Conservation (phyloP, 2,113 vertebrate species). For the Onychostoma macrolepis region DNA sequence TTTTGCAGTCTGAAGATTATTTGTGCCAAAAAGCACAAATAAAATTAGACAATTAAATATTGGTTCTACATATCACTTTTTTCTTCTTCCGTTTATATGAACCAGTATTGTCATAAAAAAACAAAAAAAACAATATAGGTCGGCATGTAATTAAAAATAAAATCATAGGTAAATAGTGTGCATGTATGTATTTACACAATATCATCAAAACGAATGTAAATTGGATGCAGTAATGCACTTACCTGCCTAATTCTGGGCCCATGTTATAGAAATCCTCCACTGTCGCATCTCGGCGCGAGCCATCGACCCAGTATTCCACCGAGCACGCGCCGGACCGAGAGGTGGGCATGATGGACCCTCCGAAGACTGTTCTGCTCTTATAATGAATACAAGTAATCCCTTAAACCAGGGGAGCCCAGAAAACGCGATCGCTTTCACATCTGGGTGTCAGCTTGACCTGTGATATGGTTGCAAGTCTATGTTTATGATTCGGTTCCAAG, state of each 20-base stretch:
- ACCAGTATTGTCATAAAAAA: not conserved
- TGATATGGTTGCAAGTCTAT: not conserved
- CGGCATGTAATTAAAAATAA: not conserved
- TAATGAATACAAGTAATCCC: conserved; percentile 33
- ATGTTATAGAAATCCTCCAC: conserved; percentile 82
- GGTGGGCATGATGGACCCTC: conserved; percentile 76
- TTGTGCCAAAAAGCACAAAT: not conserved
- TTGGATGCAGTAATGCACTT: conserved; percentile 12
- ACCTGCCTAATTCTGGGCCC: conserved; percentile 80
- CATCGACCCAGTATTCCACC: conserved; percentile 86
- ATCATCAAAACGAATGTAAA: not conserved
- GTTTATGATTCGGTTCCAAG: not conserved
- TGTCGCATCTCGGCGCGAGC: conserved; percentile 78
- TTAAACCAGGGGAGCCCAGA: conserved; percentile 42
- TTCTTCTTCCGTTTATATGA: too few relatives aligned
- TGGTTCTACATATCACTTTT: not conserved
- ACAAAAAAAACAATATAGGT: not conserved
- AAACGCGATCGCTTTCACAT: conserved; percentile 32
- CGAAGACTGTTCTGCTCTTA: conserved; percentile 33
- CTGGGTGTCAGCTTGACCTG: conserved; percentile 10
- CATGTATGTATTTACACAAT: not conserved
- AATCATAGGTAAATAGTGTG: not conserved
- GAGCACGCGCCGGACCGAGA: conserved; percentile 73
- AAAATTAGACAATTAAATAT: not conserved
- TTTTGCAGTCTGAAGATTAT: not conserved